Evolutionary conservation across 2,888 invertebrate species (phyloP).

Genomic region (Oscheius sp.): DNA sequence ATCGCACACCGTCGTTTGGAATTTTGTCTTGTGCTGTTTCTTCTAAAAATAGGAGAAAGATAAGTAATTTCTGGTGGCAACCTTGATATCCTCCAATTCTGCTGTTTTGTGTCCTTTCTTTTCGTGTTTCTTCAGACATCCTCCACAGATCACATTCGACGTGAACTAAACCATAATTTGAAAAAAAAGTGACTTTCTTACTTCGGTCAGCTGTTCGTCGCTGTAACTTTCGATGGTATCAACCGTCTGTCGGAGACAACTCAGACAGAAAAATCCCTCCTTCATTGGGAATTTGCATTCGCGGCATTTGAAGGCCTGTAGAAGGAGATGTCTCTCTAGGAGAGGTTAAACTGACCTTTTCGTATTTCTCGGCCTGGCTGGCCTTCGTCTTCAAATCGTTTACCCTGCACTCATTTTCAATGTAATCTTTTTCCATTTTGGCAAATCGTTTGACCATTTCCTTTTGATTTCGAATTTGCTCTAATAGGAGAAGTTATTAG

Average conservation of each 20-base stretch:
- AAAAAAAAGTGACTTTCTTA: too few species aligned
- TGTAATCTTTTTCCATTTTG: neutral
- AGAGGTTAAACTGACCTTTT: neutral
- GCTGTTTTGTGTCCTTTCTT: neutral
- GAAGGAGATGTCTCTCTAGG: neutral
- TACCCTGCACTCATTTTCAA: neutral
- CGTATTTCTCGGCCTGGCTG: neutral
- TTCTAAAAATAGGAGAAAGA: neutral
- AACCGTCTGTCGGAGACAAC: neutral
- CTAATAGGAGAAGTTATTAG: neutral
- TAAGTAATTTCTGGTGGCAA: neutral
- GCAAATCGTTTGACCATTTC: neutral
- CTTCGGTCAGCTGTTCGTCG: too few species aligned
- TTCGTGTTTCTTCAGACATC: constrained; percentile 20
- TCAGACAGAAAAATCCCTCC: constrained; percentile 19
- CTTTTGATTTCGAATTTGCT: constrained; percentile 6
- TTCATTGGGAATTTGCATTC: constrained; percentile 21
- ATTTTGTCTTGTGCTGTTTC: neutral
- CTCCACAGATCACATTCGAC: neutral
- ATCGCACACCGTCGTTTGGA: neutral
- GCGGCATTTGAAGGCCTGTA: neutral
- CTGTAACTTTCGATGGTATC: too few species aligned
- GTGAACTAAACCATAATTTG: neutral
- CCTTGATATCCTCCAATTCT: constrained; percentile 9
- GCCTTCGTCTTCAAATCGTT: neutral